Conservation (phyloP, 2,113 vertebrate species). For the Zosterops hypoxanthus region DNA sequence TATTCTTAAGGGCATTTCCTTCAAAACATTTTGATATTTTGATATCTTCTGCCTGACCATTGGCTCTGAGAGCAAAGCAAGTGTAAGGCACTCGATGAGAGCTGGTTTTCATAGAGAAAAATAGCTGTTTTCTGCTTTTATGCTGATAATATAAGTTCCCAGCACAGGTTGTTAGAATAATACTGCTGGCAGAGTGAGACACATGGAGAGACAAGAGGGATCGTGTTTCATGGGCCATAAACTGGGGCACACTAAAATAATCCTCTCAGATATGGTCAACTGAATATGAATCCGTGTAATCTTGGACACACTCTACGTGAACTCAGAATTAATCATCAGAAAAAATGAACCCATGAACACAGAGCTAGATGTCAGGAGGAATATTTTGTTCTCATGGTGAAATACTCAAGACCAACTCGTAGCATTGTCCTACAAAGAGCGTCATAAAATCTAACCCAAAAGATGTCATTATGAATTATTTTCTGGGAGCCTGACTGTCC, state of each 20-base stretch:
- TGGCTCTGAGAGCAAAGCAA: background rate
- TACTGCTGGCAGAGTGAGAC: background rate
- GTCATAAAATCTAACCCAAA: conserved; percentile 12
- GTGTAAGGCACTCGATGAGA: background rate
- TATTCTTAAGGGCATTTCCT: background rate
- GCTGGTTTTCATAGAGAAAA: background rate
- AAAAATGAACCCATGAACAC: conserved; percentile 49
- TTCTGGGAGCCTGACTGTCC: background rate
- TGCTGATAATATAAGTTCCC: background rate
- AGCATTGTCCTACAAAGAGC: conserved; percentile 16
- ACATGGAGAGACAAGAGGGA: conserved; percentile 22
- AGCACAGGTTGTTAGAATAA: conserved; percentile 3
- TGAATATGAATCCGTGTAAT: conserved; percentile 65
- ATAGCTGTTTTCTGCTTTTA: background rate
- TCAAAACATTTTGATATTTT: background rate
- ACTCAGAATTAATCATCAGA: conserved; percentile 68
- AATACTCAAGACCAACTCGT: conserved; percentile 26
- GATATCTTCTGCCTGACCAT: background rate
- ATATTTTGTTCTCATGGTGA: conserved; percentile 46
- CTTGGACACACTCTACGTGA: conserved; percentile 63
- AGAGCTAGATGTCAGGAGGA: conserved; percentile 44
- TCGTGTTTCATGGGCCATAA: conserved; percentile 64
- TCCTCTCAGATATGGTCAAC: conserved; percentile 70
- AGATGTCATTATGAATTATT: conserved; percentile 14
- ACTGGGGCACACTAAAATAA: conserved; percentile 65